Percentiles rank a stretch among this genome's conserved stretches.
phyloP scores from a whole-genome alignment of 1,140 invertebrate species.

The Meteorus sp. region DNA sequence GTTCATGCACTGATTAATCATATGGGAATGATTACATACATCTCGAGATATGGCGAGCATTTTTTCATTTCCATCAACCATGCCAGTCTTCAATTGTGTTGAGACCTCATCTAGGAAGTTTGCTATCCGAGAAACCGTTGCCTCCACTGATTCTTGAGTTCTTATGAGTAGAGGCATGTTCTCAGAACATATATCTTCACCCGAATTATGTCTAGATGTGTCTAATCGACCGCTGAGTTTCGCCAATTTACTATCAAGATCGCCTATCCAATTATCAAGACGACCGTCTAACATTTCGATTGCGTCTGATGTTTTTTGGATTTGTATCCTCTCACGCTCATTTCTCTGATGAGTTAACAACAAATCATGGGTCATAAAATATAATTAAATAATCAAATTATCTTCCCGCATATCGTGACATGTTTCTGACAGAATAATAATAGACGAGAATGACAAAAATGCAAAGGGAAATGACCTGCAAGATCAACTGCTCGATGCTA shows the following conservation, averaged over 20 bases:
- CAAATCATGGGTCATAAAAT: neutral
- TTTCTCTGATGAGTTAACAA: constrained; percentile 59
- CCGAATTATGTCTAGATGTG: neutral
- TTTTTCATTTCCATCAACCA: too few species aligned
- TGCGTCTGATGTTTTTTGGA: constrained; percentile 69
- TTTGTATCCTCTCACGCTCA: constrained; percentile 68
- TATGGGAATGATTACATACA: too few species aligned
- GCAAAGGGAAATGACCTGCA: constrained; percentile 40
- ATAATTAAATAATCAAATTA: neutral
- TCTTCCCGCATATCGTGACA: neutral
- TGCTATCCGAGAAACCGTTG: too few species aligned
- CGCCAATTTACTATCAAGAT: constrained; percentile 61
- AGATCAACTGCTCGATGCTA: constrained; percentile 64
- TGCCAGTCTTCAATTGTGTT: too few species aligned
- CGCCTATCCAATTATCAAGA: constrained; percentile 61
- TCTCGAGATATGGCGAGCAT: too few species aligned
- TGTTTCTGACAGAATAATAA: too few species aligned
- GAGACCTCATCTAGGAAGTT: too few species aligned
- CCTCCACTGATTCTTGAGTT: too few species aligned
- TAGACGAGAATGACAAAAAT: constrained; percentile 12
- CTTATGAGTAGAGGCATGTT: too few species aligned
- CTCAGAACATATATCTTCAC: constrained; percentile 57
- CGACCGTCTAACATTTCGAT: constrained; percentile 68
- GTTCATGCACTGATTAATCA: too few species aligned
- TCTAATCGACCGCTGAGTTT: constrained; percentile 35